Conservation (phyloP, 2,113 vertebrate genomes). For the Ptilorrhoa leucosticta region DNA sequence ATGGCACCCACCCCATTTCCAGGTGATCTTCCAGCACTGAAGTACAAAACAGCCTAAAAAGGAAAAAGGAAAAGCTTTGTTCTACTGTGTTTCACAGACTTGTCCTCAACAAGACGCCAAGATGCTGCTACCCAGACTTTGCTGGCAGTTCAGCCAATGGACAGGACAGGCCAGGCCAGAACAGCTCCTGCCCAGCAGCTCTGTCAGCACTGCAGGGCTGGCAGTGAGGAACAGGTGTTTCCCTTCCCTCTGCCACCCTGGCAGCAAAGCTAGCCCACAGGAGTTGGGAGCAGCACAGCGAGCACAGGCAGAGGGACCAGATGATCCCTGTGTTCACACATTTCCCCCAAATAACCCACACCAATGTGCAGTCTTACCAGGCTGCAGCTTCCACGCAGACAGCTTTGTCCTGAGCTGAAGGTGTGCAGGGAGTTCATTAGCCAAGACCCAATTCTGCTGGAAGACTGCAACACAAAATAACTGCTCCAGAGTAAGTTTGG, state of each 20-base stretch:
- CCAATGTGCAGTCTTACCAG: neutral
- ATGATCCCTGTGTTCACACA: neutral
- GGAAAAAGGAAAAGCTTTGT: neutral
- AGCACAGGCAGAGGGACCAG: neutral
- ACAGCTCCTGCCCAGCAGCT: neutral
- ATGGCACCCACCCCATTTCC: neutral
- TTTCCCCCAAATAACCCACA: neutral
- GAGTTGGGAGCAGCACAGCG: neutral
- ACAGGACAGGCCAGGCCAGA: neutral
- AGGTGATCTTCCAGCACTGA: neutral
- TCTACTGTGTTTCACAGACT: neutral
- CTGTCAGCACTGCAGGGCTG: neutral
- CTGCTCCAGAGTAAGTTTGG: neutral
- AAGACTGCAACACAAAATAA: neutral
- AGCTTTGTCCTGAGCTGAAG: neutral
- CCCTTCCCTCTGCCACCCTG: neutral
- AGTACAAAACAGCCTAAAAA: neutral
- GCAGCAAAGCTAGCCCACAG: neutral
- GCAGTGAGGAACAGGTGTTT: neutral
- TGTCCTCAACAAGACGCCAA: neutral
- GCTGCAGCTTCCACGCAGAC: neutral
- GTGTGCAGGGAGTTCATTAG: neutral
- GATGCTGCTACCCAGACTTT: neutral
- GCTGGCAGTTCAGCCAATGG: neutral
- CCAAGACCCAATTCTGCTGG: neutral